Base-by-base conservation (phyloP, 2,113 vertebrate species). In the Argyrosomus japonicus region DNA sequence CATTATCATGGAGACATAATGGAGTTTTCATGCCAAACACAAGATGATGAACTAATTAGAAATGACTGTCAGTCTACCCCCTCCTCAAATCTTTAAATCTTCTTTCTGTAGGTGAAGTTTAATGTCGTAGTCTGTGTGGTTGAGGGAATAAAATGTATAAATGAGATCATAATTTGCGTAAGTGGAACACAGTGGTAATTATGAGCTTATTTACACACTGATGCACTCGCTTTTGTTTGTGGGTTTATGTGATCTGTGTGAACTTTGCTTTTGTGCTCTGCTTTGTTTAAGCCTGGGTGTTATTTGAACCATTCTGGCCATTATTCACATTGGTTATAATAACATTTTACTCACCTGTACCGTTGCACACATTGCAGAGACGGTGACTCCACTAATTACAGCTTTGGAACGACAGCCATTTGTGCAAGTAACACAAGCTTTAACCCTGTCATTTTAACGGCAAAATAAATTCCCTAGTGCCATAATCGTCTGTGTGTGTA, bases 21-120 rank as follows among this genome's bases (percentile, higher is more conserved):
- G 47, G 57, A 70, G 56, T 73, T 63, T 87, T 89, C 82, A 43
- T 74, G 54, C 29, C 61, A 72, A 61, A 75, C n/a, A 77, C 48
- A 60, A 83, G 85, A 84, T 87, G 87, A 77, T 87, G 80, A 93
- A 88, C 88, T 89, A 74, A 88, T 90, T 82, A 71, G 51, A 79
- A 83, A 82, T 77, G 53, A 81, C 69, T 85, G 53, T 50, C 25
- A 27, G 65, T 82, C 61, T 32, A 36, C 19, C 25, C 25, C 45
- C 10, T 69, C 68, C 56, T 50, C 15, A 64, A 50, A 60, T 63
- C 72, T 77, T 69, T 15, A 68, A 72, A 87, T 76, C 45, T 51
- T 61, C 27, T 65, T 57, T 80, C 48, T 57, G 8, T 57, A 60
- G 54, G 60, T 77, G 54, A 21, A 43, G 5, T 54, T 54, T 70